Conservation (phyloP, 2,797 vertebrate genomes). For the Prionace glauca region DNA sequence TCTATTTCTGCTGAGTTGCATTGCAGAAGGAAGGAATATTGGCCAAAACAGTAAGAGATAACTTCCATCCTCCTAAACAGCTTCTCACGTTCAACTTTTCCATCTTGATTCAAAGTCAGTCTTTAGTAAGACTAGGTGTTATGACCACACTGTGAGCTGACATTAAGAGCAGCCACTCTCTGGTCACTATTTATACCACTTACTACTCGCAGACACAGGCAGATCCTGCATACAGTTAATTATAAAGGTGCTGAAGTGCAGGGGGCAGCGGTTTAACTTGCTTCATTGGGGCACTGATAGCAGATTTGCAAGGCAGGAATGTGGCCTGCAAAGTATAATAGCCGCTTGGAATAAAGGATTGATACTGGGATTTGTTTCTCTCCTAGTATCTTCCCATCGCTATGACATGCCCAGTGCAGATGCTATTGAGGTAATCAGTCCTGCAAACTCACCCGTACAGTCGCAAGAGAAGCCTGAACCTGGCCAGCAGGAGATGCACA, state of each 20-base stretch:
- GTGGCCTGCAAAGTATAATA: neutral
- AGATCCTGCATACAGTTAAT: neutral
- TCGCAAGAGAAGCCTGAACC: slow-evolving; percentile 75
- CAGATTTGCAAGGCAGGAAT: neutral
- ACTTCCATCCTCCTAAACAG: neutral
- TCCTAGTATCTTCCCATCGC: slow-evolving; percentile 77
- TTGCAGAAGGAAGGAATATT: neutral
- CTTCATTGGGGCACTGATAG: neutral
- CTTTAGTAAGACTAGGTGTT: neutral
- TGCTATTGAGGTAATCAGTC: slow-evolving; percentile 93
- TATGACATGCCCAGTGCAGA: slow-evolving; percentile 75
- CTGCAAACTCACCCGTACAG: slow-evolving; percentile 82
- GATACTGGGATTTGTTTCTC: neutral
- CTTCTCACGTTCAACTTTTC: neutral
- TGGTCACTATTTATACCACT: neutral
- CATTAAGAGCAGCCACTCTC: neutral
- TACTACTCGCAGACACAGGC: neutral
- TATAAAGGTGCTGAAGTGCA: too few relatives aligned
- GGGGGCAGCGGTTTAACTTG: neutral
- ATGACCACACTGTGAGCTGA: neutral
- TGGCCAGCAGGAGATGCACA: slow-evolving; percentile 64
- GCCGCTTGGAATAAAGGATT: neutral
- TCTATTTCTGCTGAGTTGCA: neutral
- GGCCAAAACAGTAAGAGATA: neutral
- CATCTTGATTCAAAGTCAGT: neutral